Evolutionary conservation across 2,888 invertebrate genomes (phyloP), one percentile per base, ranked within the genome.

Genomic region (Thera britannica): DNA sequence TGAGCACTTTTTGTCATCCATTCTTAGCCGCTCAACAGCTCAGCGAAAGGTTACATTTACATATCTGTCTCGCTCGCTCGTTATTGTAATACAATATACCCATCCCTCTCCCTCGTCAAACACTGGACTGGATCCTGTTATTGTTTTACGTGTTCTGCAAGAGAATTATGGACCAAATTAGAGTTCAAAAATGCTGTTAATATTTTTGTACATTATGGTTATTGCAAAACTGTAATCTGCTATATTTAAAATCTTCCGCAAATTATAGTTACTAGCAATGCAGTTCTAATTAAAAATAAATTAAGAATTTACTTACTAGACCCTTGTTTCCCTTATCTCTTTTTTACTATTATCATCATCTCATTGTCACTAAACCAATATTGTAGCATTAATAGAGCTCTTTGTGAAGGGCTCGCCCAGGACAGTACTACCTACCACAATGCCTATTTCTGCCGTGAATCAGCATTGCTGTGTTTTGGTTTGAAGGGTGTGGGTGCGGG

Each of bases 31-130:
- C 78, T 80, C 80, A 77, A 79, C 84, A 78, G 78, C 83, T 82
- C 77, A 87, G 92, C 88, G 92, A 93, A 92, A 93, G 93, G 93
- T 89, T 88, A 85, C 81, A 78, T 79, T 82, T 77, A 75, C 82
- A 75, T 73, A 73, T 67, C 80, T 72, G 65, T 88, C 93, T 83
- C 85, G 64, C 75, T 90, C 81, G 51, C 79, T 71, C 85, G 70
- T 52, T 61, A 51, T 34, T 57, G 58, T 65, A 70, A 67, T 64
- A 67, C 55, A 71, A 84, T 90, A 83, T 73, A 60, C 60, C 75
- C 72, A 69, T 81, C 83, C 81, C 81, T 67, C 67, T 86, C 82
- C 38, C 72, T 72, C 81, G 54, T 58, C 76, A 78, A 81, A 76
- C 80, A 80, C 73, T 72, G 75, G 75, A 61, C 81, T 83, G 83